Evolutionary conservation across 2,888 invertebrate genomes (phyloP), one percentile per base, ranked within the genome.

Genomic region (Eumerus sabulonum): DNA sequence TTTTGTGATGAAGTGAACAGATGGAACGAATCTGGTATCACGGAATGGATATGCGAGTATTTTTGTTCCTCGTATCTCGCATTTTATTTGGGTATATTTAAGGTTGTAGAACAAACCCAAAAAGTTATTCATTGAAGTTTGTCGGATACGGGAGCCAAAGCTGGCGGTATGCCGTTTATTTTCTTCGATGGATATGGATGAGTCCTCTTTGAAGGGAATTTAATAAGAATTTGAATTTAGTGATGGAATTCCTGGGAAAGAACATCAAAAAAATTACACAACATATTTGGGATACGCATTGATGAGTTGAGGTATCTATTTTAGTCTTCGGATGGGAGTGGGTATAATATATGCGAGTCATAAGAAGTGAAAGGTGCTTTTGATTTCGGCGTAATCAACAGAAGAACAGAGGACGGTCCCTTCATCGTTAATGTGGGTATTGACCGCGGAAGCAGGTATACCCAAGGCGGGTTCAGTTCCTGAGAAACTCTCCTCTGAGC

Each of bases 51-150:
- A 36, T 1, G 47, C 51, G 45, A 44, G 38, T 56, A 47, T 53
- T 14, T 44, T 35, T 44, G 45, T 9, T 9, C 19, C 11, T 51
- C 27, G 9, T 11, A 40, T 11, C n/a, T 40, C 40, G 11, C 14
- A 0, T 38, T 36, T 40, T 14, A 40, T 60, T 12, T 48, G 27
- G 5, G 35, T 56, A 1, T n/a, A 9, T 38, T 38, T 42, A 14
- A 36, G 44, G 54, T 74, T 72, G 76, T 62, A 54, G 48, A 72
- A 77, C 73, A 73, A n/a, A 73, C 57, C 67, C 62, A 53, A 40
- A 66, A 77, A 77, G 56, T 77, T 76, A 67, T 62, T 59, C 70
- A 76, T 70, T 57, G 67, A 67, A 74, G 60, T 67, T 74, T 72
- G 50, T 36, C 7, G 2, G 2, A 7, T 27, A 27, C 3, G 27